A percentile compares a stretch with the other conserved stretches of the same genome.
These are phyloP conservation scores for Calameuta idolon DNA, from an alignment of 2,888 invertebrate genomes.

Conservation along the genomic window DNA sequence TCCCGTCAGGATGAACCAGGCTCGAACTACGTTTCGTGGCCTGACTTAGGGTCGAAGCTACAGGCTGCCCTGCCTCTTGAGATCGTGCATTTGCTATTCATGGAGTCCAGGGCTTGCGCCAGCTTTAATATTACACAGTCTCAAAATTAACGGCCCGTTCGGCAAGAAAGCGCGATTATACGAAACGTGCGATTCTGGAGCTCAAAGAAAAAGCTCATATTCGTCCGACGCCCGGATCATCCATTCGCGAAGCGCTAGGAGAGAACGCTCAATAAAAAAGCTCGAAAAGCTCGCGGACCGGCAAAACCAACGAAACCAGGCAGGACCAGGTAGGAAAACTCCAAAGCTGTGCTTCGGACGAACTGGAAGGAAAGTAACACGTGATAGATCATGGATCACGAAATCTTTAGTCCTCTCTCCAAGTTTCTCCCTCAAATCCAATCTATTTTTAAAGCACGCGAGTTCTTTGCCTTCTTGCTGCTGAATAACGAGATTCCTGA, in stretches of 20 bases:
- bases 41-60: background rate
- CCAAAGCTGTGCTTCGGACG: too few relatives aligned
- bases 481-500: background rate
- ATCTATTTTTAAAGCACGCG: background rate
- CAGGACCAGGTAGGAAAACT: too few relatives aligned
- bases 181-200: conserved; percentile 7
- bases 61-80: conserved; percentile 27
- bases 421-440: background rate
- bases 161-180: conserved; percentile 7
- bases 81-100: conserved; percentile 63
- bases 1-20: background rate
- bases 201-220: background rate
- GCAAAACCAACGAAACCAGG: too few relatives aligned
- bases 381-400: background rate
- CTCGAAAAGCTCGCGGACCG: too few relatives aligned
- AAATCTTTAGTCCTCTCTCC: background rate
- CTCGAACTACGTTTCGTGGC: background rate
- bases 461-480: background rate
- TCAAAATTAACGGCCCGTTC: conserved; percentile 19
- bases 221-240: background rate
- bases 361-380: too few relatives aligned
- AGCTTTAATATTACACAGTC: conserved; percentile 55
- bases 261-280: too few relatives aligned
- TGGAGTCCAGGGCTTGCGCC: conserved; percentile 52
- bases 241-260: too few relatives aligned